A percentile compares a stretch with the other conserved stretches of the same genome.
These are phyloP conservation scores for Automeris io DNA, from an alignment of 2,888 invertebrate species.

Conservation along the genomic window DNA sequence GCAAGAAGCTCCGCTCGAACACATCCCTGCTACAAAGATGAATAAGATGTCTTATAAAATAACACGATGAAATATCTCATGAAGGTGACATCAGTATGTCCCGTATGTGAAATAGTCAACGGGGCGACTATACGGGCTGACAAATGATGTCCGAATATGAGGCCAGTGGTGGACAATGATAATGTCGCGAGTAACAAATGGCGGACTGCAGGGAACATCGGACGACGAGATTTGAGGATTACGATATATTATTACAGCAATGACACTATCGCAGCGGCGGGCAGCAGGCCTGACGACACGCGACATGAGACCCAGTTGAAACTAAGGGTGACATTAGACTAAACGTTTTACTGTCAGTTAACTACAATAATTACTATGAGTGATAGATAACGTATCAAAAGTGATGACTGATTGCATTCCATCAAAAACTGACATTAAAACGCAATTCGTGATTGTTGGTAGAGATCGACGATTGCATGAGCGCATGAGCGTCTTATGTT, in stretches of 20 bases:
- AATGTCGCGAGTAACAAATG: slow-evolving; percentile 67
- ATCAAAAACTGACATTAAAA: no score
- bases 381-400: no score
- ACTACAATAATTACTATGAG: no score
- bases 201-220: slow-evolving; percentile 48
- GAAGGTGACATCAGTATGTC: slow-evolving; percentile 16
- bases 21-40: no score
- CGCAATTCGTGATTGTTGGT: no score
- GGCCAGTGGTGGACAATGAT: slow-evolving; percentile 63
- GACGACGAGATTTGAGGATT: slow-evolving; percentile 47
- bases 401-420: no score
- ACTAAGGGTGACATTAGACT: slow-evolving; percentile 5
- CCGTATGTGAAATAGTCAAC: slow-evolving; percentile 36
- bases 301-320: slow-evolving; percentile 1
- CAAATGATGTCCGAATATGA: slow-evolving; percentile 66
- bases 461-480: no score
- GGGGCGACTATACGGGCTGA: slow-evolving; percentile 40
- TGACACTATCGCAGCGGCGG: slow-evolving; percentile 33
- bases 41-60: no score
- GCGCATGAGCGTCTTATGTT: no score
- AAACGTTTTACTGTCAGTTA: background rate
- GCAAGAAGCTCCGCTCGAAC: no score
- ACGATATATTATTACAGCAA: slow-evolving; percentile 49
- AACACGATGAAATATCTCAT: no score
- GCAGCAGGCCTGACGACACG: background rate